Evolutionary conservation across 2,888 invertebrate genomes (phyloP), one percentile per base, ranked within the genome.

Genomic region (Drosophila infuscata): DNA sequence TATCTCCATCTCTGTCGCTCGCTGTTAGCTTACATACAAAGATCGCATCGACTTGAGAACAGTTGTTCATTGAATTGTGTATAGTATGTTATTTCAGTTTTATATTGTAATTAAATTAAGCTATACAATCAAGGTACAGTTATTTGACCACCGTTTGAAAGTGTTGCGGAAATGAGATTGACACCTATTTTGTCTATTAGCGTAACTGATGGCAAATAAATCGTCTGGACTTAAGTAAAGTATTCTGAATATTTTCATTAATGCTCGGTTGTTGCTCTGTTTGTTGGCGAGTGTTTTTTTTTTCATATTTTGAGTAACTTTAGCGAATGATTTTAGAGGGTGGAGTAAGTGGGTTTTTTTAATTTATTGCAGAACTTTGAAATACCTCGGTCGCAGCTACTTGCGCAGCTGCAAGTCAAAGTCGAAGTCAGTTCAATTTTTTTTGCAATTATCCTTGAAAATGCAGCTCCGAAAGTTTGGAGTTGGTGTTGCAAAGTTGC

Each of bases 311-410:
- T 67, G 57, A 33, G 32, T 11, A 73, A 65, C 70, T 75, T 76
- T 43, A 52, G 52, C 41, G 30, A n/a, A 38, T 30, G 52, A 57
- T 51, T 53, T 41, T 25, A 51, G 20, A 38, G 20, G 49, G 52
- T 38, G 49, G 36, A 57, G 73, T 62, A 77, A 62, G 62, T 67
- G 54, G 65, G 77, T 60, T 64, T 57, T 78, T 84, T 82, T 80
- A 87, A 87, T 87, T 87, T 87, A 88, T 86, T 84, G 83, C 84
- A 74, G 74, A 88, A 87, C 86, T 88, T 86, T 83, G 82, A 83
- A 88, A 86, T 88, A 84, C 87, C 85, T 74, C 76, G 79, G 85
- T 79, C 77, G 67, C 81, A 74, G 66, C 70, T 35, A 57, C 66
- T 70, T 68, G 76, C 64, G 66, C 73, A 56, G 61, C 57, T 49